Conservation (phyloP, 2,113 vertebrate genomes). For the Orycteropus afer region DNA sequence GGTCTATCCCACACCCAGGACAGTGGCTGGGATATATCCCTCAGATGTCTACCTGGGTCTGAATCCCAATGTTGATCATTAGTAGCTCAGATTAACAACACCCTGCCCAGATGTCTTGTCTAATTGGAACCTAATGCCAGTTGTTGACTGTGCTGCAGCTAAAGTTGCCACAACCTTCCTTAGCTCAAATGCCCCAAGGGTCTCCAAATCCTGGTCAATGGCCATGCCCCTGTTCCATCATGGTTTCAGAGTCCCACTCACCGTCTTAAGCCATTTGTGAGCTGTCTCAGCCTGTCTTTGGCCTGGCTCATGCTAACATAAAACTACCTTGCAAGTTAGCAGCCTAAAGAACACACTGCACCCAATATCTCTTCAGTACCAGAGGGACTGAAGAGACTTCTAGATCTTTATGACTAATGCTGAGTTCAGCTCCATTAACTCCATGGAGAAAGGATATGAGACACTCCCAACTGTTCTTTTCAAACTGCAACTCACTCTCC, state of each 20-base stretch:
- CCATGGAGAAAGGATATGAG: not conserved
- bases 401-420: not conserved
- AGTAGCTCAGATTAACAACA: not conserved
- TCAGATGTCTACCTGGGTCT: not conserved
- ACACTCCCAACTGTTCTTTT: not conserved
- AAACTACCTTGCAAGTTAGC: not conserved
- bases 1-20: not conserved
- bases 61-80: not conserved
- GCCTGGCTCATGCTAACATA: not conserved
- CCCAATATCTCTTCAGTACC: not conserved
- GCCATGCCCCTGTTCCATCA: not conserved
- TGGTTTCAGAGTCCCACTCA: not conserved
- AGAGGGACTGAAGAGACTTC: not conserved
- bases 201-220: not conserved
- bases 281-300: not conserved
- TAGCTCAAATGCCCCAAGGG: not conserved
- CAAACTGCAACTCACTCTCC: not conserved
- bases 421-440: not conserved
- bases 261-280: not conserved
- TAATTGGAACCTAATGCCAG: not conserved
- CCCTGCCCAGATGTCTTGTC: not conserved
- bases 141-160: not conserved
- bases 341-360: not conserved
- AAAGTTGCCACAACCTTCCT: not conserved
- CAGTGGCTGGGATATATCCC: not conserved